Evolutionary conservation across 2,113 vertebrate genomes (phyloP).

Genomic region (Bubo blakistoni): DNA sequence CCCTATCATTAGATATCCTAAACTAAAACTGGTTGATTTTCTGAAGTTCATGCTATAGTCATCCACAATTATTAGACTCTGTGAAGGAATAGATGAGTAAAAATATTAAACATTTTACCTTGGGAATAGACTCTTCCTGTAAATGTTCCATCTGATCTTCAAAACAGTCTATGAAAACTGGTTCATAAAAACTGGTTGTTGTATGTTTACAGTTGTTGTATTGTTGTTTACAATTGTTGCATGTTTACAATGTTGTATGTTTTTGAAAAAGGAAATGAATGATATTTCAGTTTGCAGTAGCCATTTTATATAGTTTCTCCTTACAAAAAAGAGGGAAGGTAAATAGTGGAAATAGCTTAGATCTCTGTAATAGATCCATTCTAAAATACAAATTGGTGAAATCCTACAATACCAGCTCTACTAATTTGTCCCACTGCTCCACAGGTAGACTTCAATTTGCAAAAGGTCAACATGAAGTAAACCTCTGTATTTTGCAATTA

Average conservation of each 20-base stretch:
- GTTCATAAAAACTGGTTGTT: neutral
- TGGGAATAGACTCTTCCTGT: neutral
- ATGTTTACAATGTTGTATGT: neutral
- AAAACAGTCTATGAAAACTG: neutral
- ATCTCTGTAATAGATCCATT: neutral
- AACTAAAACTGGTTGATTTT: neutral
- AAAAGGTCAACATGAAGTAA: neutral
- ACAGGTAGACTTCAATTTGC: neutral
- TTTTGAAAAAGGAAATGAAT: neutral
- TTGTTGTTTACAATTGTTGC: neutral
- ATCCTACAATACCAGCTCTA: neutral
- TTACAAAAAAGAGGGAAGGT: neutral
- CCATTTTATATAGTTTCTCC: neutral
- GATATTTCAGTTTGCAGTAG: neutral
- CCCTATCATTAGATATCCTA: neutral
- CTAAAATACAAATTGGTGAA: neutral
- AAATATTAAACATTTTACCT: neutral
- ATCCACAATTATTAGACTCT: neutral
- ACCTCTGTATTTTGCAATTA: neutral
- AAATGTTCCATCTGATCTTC: neutral
- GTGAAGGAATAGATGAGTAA: neutral
- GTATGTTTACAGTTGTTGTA: neutral
- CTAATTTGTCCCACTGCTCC: neutral
- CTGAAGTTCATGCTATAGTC: neutral
- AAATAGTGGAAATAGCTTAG: neutral